Percentiles rank a stretch among this genome's conserved stretches.
Conservation (phyloP, 2,888 invertebrate species). For the Campaea margaritaria region DNA sequence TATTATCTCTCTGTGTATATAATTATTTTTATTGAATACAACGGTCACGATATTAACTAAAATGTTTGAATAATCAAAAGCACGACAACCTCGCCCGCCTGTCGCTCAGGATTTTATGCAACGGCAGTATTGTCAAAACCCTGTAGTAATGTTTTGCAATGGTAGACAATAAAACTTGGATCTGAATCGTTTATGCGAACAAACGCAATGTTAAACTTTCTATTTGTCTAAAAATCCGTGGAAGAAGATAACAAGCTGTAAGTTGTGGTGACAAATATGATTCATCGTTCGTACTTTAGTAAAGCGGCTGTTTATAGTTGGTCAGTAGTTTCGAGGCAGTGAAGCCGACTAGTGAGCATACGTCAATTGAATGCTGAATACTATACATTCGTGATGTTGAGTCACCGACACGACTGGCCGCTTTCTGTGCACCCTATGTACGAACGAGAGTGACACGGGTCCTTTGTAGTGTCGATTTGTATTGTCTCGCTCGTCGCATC, state of each 20-base stretch:
- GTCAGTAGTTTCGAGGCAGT: constrained; percentile 52
- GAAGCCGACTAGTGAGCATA: constrained; percentile 53
- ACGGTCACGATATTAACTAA: constrained; percentile 37
- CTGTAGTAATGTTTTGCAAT: constrained; percentile 58
- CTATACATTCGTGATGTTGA: constrained; percentile 71
- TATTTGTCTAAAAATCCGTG: constrained; percentile 43
- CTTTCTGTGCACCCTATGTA: constrained; percentile 53
- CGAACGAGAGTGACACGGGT: constrained; percentile 44
- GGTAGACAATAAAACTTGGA: constrained; percentile 44
- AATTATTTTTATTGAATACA: neutral
- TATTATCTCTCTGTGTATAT: too few species aligned
- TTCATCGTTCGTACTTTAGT: constrained; percentile 58
- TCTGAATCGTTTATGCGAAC: constrained; percentile 47
- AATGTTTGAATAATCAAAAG: constrained; percentile 51
- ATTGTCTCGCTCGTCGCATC: constrained; percentile 7
- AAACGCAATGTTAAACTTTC: constrained; percentile 38
- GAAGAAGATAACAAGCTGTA: constrained; percentile 39
- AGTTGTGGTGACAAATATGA: constrained; percentile 54
- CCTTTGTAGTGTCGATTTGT: constrained; percentile 10
- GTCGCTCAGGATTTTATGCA: constrained; percentile 64
- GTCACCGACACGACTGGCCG: constrained; percentile 61
- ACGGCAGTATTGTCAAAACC: constrained; percentile 60
- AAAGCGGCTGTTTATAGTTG: constrained; percentile 60
- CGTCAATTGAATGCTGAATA: constrained; percentile 74
- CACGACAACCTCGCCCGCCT: constrained; percentile 62